A percentile compares a stretch with the other conserved stretches of the same genome.
Evolutionary conservation across 2,888 invertebrate species (phyloP).

Genomic region (Eilema caniola): DNA sequence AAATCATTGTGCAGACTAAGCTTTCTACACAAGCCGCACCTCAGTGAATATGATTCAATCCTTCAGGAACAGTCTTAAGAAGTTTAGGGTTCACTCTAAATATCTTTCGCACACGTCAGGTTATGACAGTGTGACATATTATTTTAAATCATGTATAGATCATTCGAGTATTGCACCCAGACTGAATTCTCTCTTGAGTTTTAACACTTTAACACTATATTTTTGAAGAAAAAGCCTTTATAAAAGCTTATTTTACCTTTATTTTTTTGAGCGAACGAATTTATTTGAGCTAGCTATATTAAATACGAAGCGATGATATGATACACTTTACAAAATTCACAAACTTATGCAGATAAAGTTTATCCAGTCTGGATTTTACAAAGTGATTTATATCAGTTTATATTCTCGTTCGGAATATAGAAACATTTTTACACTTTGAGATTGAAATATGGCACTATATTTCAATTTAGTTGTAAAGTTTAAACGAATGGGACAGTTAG

Average conservation of each 20-base stretch:
- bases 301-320: not conserved
- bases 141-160: not conserved
- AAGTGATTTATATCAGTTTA: not conserved
- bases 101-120: conserved; percentile 15
- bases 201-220: conserved; percentile 9
- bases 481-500: conserved; percentile 30
- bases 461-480: conserved; percentile 31
- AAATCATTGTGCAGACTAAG: not conserved
- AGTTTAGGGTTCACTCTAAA: not conserved
- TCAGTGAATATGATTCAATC: not conserved
- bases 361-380: not conserved
- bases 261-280: no score
- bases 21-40: not conserved
- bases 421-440: no score
- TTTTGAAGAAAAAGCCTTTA: conserved; percentile 10
- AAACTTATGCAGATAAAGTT: conserved; percentile 4
- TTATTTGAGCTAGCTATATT: no score
- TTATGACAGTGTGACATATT: conserved; percentile 14
- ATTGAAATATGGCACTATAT: conserved; percentile 11
- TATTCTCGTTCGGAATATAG: not conserved
- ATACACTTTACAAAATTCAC: no score
- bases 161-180: conserved; percentile 16
- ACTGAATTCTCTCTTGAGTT: conserved; percentile 25
- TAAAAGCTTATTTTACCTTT: not conserved
- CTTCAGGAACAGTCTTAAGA: conserved; percentile 5